A percentile compares a stretch with the other conserved stretches of the same genome.
These are phyloP conservation scores for Zaprionus nigranus DNA, from an alignment of 1,140 invertebrate species.

Conservation along the genomic window DNA sequence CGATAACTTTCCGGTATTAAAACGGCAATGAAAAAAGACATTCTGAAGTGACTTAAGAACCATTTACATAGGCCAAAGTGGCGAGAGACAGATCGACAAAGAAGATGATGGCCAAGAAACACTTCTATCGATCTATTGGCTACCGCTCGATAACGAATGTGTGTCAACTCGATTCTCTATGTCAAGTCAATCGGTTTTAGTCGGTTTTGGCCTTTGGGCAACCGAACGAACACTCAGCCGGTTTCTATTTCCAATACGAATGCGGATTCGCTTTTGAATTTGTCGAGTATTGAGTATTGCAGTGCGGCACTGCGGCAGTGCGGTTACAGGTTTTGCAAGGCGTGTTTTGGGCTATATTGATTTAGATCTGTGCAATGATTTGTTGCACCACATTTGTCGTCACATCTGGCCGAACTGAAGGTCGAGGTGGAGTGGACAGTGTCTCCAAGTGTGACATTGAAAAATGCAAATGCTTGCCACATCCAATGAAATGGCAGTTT, in stretches of 20 bases:
- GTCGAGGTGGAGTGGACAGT: constrained; percentile 43
- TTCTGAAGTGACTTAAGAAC: constrained; percentile 21
- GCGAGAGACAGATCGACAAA: constrained; percentile 17
- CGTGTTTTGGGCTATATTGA: constrained; percentile 7
- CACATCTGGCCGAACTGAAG: constrained; percentile 25
- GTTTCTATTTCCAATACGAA: constrained; percentile 45
- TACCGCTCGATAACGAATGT: constrained; percentile 44
- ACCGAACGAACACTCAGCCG: constrained; percentile 36
- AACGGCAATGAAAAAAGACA: constrained; percentile 30
- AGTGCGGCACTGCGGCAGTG: neutral
- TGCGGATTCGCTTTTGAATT: constrained; percentile 10
- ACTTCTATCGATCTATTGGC: neutral
- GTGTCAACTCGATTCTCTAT: constrained; percentile 66
- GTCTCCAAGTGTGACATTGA: constrained; percentile 43
- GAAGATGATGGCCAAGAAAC: constrained; percentile 58
- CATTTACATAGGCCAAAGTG: constrained; percentile 31
- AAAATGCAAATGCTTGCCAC: constrained; percentile 45
- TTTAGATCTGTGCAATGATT: constrained; percentile 24
- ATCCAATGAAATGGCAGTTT: constrained; percentile 70
- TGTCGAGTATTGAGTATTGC: constrained; percentile 1
- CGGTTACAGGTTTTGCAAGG: constrained; percentile 30
- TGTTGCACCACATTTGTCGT: constrained; percentile 43
- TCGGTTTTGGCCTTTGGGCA: constrained; percentile 34
- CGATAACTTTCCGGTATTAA: constrained; percentile 56
- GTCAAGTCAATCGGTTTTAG: constrained; percentile 47